These are phyloP conservation scores for Xiphias gladius DNA, from an alignment of 2,113 vertebrate species.

Conservation along the genomic window DNA sequence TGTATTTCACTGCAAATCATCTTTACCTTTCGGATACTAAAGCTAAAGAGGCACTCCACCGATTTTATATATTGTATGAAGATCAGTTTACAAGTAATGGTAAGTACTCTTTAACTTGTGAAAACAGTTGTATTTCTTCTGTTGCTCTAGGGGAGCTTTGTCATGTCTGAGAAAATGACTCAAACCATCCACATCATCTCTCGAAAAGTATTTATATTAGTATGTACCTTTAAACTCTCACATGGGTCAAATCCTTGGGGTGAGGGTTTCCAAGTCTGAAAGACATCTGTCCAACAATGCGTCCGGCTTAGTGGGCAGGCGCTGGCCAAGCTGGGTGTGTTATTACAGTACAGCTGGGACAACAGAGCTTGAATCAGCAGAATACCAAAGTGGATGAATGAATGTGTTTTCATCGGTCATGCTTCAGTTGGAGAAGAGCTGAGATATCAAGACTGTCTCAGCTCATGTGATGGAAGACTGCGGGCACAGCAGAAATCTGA, in stretches of 20 bases:
- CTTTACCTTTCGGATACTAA: neutral
- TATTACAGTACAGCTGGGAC: constrained; percentile 51
- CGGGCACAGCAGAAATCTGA: constrained; percentile 35
- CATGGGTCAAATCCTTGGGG: constrained; percentile 13
- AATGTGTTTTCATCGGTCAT: constrained; percentile 55
- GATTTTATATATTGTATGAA: neutral
- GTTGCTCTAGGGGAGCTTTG: neutral
- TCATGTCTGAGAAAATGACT: neutral
- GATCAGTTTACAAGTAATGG: neutral
- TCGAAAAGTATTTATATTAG: neutral
- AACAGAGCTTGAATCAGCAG: constrained; percentile 68
- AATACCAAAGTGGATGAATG: constrained; percentile 73
- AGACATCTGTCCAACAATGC: constrained; percentile 51
- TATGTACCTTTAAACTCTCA: constrained; percentile 3
- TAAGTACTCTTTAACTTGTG: neutral
- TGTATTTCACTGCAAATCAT: neutral
- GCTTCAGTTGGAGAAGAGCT: constrained; percentile 46
- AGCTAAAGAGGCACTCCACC: neutral
- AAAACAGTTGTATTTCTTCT: neutral
- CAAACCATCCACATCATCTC: neutral
- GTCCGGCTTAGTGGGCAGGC: constrained; percentile 37
- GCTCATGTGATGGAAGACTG: constrained; percentile 45
- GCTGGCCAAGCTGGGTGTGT: constrained; percentile 46
- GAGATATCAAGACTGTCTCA: constrained; percentile 49
- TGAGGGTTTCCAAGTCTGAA: constrained; percentile 28